phyloP scores from a whole-genome alignment of 2,888 invertebrate genomes.

The Mythimna loreyi region DNA sequence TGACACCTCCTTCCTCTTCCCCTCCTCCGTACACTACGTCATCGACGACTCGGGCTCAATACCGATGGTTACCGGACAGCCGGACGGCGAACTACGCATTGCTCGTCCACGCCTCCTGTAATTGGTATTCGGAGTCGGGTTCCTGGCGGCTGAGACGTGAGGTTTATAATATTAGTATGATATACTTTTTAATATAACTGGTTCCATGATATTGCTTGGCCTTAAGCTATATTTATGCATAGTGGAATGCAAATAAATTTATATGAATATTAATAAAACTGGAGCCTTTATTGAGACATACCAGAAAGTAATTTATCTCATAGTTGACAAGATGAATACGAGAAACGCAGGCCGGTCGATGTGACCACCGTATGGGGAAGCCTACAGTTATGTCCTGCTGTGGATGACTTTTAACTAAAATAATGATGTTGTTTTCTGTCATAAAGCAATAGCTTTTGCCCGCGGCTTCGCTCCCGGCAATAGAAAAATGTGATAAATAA shows the following conservation, averaged over 20 bases:
- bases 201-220: background rate
- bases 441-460: too few relatives aligned
- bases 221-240: background rate
- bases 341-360: background rate
- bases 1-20: too few relatives aligned
- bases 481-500: too few relatives aligned
- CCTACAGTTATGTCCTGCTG: background rate
- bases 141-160: too few relatives aligned
- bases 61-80: too few relatives aligned
- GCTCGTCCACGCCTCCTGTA: too few relatives aligned
- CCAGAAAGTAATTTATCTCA: background rate
- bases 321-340: background rate
- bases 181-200: background rate
- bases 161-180: background rate
- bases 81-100: too few relatives aligned
- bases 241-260: conserved; percentile 3
- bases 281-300: background rate
- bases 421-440: background rate
- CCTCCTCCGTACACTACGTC: too few relatives aligned
- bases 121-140: too few relatives aligned
- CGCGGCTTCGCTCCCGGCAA: too few relatives aligned
- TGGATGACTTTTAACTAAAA: background rate
- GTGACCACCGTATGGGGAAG: background rate
- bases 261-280: background rate
- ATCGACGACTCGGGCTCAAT: too few relatives aligned